A percentile compares a stretch with the other conserved stretches of the same genome.
Conservation (phyloP, 2,113 vertebrate genomes). For the Microcebus ravelobensis region DNA sequence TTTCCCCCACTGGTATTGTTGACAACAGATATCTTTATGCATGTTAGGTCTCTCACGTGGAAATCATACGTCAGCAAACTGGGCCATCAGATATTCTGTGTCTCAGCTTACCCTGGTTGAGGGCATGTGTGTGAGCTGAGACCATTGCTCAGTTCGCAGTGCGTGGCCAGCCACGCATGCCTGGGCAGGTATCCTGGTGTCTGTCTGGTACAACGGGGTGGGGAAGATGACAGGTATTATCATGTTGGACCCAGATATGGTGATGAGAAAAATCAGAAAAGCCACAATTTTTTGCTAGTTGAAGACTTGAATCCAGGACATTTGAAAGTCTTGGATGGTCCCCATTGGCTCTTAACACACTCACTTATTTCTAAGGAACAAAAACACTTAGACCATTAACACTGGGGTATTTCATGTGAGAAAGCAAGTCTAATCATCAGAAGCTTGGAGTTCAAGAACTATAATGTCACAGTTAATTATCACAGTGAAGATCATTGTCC, state of each 20-base stretch:
- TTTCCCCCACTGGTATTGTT: background rate
- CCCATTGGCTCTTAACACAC: background rate
- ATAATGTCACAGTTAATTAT: background rate
- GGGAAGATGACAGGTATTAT: background rate
- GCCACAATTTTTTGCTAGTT: background rate
- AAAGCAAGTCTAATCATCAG: background rate
- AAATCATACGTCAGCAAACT: background rate
- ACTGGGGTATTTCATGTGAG: background rate
- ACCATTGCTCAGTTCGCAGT: background rate
- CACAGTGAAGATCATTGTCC: background rate
- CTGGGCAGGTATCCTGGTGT: background rate
- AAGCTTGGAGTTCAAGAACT: background rate
- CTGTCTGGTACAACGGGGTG: background rate
- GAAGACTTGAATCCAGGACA: no score
- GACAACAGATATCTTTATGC: background rate
- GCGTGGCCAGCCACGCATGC: no score
- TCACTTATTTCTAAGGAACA: background rate
- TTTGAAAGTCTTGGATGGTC: background rate
- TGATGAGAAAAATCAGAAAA: background rate
- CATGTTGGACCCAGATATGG: background rate
- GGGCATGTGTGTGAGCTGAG: background rate
- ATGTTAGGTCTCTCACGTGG: background rate
- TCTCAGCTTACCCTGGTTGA: background rate
- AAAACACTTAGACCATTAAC: background rate
- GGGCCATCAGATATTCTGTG: accelerated